Evolutionary conservation across 2,888 invertebrate species (phyloP).

Genomic region (Cryptosula pallasiana): DNA sequence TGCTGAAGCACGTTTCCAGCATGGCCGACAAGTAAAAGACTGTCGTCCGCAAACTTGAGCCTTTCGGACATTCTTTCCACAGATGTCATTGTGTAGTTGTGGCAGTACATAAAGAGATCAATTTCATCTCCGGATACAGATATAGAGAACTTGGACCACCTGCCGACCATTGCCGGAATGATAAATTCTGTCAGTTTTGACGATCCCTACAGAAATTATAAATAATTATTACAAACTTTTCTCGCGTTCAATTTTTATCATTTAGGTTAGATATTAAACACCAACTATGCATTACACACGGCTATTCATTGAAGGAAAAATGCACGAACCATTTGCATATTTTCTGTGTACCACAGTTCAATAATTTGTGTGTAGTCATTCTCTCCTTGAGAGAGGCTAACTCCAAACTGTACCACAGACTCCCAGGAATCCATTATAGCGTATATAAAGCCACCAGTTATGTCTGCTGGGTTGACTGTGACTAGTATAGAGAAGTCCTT

Average conservation of each 20-base stretch:
- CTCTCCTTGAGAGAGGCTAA: neutral
- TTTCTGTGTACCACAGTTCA: slow-evolving; percentile 20
- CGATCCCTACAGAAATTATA: neutral
- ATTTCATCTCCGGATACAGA: slow-evolving; percentile 67
- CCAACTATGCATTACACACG: too few relatives aligned
- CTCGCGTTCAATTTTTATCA: too few relatives aligned
- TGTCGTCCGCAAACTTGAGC: neutral
- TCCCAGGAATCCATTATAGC: slow-evolving; percentile 21
- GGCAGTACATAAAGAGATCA: slow-evolving; percentile 79
- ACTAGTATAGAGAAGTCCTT: slow-evolving; percentile 8
- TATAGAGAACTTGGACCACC: slow-evolving; percentile 66
- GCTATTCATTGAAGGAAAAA: too few relatives aligned
- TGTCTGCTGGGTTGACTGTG: slow-evolving; percentile 4
- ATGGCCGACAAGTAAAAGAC: slow-evolving; percentile 19
- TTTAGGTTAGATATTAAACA: too few relatives aligned
- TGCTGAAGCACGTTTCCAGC: slow-evolving; percentile 63
- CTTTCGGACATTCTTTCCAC: neutral
- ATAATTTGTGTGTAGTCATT: slow-evolving; percentile 18
- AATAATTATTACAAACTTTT: too few relatives aligned
- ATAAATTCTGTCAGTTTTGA: slow-evolving; percentile 30
- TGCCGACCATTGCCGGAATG: slow-evolving; percentile 70
- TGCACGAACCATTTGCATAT: neutral
- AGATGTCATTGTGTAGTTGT: slow-evolving; percentile 52
- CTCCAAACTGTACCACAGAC: slow-evolving; percentile 23
- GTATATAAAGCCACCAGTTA: slow-evolving; percentile 9